phyloP scores from a whole-genome alignment of 2,888 invertebrate species.

The Acanthosoma haemorrhoidale region DNA sequence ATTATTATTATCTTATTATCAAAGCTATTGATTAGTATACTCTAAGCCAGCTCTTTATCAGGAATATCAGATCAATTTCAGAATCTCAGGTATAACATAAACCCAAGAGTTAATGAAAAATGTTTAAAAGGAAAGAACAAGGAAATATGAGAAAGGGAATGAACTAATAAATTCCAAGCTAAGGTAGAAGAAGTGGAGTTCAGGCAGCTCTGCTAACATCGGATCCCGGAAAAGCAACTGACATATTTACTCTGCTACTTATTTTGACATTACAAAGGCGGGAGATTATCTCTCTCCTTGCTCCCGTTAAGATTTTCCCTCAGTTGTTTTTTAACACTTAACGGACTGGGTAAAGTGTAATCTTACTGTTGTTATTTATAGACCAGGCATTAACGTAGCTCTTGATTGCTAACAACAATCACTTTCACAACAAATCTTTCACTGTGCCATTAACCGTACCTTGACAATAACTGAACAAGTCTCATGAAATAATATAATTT shows the following conservation, averaged over 20 bases:
- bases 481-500: no score
- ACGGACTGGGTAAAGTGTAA: no score
- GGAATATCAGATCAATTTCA: no score
- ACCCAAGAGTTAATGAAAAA: background rate
- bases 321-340: background rate
- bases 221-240: background rate
- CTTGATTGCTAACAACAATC: no score
- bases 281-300: background rate
- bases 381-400: no score
- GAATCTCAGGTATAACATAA: background rate
- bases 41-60: no score
- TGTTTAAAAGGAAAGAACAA: background rate
- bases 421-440: no score
- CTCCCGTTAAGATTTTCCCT: background rate
- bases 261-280: background rate
- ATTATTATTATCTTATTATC: no score
- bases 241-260: background rate
- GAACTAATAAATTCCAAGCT: background rate
- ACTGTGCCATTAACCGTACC: no score
- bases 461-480: no score
- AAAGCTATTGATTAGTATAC: no score
- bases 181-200: constrained; percentile 5
- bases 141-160: background rate
- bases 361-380: no score
- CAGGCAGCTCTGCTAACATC: constrained; percentile 1